These are phyloP conservation scores for Cataglyphis altisquamis DNA, from an alignment of 2,888 invertebrate species.

Conservation along the genomic window DNA sequence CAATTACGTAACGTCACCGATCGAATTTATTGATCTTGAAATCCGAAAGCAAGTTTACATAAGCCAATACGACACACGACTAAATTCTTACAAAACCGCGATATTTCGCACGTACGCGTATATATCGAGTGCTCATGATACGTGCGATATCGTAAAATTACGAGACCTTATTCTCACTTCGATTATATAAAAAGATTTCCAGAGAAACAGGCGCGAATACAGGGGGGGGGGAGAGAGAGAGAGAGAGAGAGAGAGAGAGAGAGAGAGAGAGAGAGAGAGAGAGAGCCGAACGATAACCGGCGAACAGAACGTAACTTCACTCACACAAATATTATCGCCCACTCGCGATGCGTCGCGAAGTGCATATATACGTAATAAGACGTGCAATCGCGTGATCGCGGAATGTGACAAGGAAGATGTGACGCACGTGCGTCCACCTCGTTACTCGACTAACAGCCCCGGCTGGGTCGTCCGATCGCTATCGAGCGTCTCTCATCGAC, in stretches of 20 bases:
- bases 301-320: not conserved
- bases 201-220: slow-evolving; percentile 7
- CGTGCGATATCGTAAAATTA: not conserved
- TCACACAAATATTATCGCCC: slow-evolving; percentile 18
- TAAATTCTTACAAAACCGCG: not conserved
- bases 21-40: not conserved
- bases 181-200: not conserved
- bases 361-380: not conserved
- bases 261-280: no score
- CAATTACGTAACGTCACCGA: not conserved
- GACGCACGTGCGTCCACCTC: slow-evolving; percentile 49
- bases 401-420: slow-evolving; percentile 42
- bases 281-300: not conserved
- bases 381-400: slow-evolving; percentile 39
- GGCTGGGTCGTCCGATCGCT: slow-evolving; percentile 10
- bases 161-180: not conserved
- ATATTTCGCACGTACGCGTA: not conserved
- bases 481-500: slow-evolving; percentile 47
- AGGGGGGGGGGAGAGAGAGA: no score
- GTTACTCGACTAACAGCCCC: slow-evolving; percentile 17
- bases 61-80: not conserved
- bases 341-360: not conserved
- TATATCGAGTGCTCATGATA: not conserved
- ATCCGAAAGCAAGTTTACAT: not conserved
- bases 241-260: not conserved